Evolutionary conservation across 2,797 vertebrate species (phyloP).

Genomic region (Nannoperca australis): DNA sequence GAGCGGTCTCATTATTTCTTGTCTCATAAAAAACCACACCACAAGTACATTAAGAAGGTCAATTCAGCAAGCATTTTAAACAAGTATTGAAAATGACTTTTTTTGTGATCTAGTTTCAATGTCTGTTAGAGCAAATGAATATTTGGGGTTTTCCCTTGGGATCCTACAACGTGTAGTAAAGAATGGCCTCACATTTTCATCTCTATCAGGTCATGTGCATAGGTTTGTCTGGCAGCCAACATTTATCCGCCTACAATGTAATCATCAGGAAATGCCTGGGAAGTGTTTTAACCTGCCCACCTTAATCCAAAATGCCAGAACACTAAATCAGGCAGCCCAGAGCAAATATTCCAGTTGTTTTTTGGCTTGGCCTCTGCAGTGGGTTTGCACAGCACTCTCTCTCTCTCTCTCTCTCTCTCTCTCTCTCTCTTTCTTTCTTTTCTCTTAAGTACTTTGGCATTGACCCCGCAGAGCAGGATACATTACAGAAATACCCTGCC

Average conservation of each 20-base stretch:
- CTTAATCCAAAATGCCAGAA: slow-evolving; percentile 75
- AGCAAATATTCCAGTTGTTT: slow-evolving; percentile 71
- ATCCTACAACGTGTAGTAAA: neutral
- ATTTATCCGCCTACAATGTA: slow-evolving; percentile 48
- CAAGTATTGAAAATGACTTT: neutral
- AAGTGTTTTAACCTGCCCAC: slow-evolving; percentile 80
- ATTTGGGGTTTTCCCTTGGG: neutral
- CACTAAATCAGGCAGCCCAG: slow-evolving; percentile 71
- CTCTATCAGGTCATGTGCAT: slow-evolving; percentile 38
- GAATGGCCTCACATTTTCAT: slow-evolving; percentile 39
- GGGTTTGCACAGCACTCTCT: slow-evolving; percentile 64
- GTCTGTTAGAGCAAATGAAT: slow-evolving; percentile 5
- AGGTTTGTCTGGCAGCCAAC: slow-evolving; percentile 56
- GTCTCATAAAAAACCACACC: neutral
- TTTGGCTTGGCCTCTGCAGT: slow-evolving; percentile 56
- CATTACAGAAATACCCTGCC: slow-evolving; percentile 58
- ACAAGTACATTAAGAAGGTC: neutral
- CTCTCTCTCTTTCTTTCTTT: slow-evolving; percentile 52
- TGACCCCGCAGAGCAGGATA: slow-evolving; percentile 65
- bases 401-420: slow-evolving; percentile 26
- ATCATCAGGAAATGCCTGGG: slow-evolving; percentile 75
- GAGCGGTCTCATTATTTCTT: neutral
- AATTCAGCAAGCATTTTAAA: neutral
- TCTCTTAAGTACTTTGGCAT: slow-evolving; percentile 68
- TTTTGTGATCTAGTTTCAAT: slow-evolving; percentile 13